phyloP scores from a whole-genome alignment of 2,113 vertebrate species.

The Tyto alba region DNA sequence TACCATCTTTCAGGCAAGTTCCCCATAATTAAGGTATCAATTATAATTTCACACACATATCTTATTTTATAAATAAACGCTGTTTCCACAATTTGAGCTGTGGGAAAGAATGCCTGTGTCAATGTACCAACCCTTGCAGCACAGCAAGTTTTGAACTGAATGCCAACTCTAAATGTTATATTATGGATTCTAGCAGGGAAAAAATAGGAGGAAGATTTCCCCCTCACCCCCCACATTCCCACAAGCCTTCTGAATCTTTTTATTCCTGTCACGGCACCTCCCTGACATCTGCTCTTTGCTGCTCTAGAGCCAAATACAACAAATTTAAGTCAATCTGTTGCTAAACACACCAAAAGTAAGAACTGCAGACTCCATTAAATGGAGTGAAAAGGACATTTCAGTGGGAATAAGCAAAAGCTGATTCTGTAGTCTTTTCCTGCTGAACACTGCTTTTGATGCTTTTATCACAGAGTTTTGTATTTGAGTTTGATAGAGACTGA shows the following conservation, averaged over 20 bases:
- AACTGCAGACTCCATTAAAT: not conserved
- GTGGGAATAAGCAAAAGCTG: not conserved
- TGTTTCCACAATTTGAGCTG: slow-evolving; percentile 11
- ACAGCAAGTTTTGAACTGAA: not conserved
- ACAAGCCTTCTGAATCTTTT: slow-evolving; percentile 20
- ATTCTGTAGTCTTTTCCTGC: not conserved
- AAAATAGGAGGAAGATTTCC: slow-evolving; percentile 7
- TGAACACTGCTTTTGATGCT: not conserved
- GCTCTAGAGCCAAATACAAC: slow-evolving; percentile 38
- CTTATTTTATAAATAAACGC: slow-evolving; percentile 51
- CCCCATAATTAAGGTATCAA: slow-evolving; percentile 39
- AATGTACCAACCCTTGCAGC: not conserved
- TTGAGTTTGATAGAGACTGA: slow-evolving; percentile 21
- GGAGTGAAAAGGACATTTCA: not conserved
- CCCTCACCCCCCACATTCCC: not conserved
- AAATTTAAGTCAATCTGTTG: slow-evolving; percentile 37
- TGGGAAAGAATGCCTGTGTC: slow-evolving; percentile 33
- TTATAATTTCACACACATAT: slow-evolving; percentile 38
- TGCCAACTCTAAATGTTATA: not conserved
- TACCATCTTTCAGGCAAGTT: not conserved
- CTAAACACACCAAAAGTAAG: slow-evolving; percentile 32
- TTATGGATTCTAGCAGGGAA: not conserved
- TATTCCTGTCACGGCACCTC: slow-evolving; percentile 43
- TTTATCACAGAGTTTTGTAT: slow-evolving; percentile 6
- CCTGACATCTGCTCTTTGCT: slow-evolving; percentile 47